Evolutionary conservation across 2,797 vertebrate genomes (phyloP), one percentile per base, ranked within the genome.

Genomic region (Anolis apletophallus): DNA sequence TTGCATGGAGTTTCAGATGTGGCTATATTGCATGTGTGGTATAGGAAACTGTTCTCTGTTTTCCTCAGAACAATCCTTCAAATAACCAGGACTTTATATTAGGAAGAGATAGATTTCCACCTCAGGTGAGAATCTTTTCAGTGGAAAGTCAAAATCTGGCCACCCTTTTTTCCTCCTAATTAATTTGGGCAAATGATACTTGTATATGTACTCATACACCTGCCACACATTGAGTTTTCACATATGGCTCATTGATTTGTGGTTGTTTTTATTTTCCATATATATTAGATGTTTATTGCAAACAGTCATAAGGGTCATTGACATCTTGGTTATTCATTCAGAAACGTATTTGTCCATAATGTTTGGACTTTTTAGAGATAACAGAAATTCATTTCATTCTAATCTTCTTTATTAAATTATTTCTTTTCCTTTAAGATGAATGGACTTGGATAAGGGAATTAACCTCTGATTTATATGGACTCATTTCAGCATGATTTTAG

Each of bases 261-360:
- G 74, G 29, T 76, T 81, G 87, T 64, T 86, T 88, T 9, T 29
- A 54, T 21, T 69, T 23, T 81, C 36, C 75, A 93, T 87, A 87
- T 75, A 77, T 73, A 83, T 81, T 83, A 81, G 79, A 82, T 86
- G 87, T n/a, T n/a, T n/a, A n/a, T n/a, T n/a, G n/a, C n/a, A n/a
- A n/a, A n/a, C n/a, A n/a, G n/a, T n/a, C n/a, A n/a, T n/a, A n/a
- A 81, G n/a, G 83, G 81, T 91, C 54, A 87, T 36, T 87, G 34
- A 69, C 61, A 84, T 16, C 88, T 93, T 12, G 57, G 86, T 91
- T 88, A 52, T 87, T 88, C 29, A 78, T 85, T 23, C 23, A 52
- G 23, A 26, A 26, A 61, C 23, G 26, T 61, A 61, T 61, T 61
- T 61, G n/a, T 61, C 17, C 55, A 71, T 36, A 21, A 34, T 55